Evolutionary conservation across 2,888 invertebrate species (phyloP), one percentile per base, ranked within the genome.

Genomic region (Serripes groenlandicus): DNA sequence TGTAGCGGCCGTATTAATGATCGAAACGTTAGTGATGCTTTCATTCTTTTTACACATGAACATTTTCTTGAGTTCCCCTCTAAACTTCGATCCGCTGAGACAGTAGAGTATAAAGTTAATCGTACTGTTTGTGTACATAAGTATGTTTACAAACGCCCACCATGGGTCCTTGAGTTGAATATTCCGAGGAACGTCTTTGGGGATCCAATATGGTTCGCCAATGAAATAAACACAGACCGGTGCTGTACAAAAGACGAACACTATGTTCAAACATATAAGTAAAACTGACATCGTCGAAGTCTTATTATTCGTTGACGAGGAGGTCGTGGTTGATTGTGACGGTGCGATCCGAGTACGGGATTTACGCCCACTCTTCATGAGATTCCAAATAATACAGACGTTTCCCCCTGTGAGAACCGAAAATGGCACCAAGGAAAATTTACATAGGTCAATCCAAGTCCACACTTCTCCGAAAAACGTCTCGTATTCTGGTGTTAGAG

Each of bases 381-480:
- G 78, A 60, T 85, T 87, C 23, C 83, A 68, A 9, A 90, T 84
- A 64, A 92, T 92, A 78, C 88, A 88, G 21, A 89, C 30, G 80
- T 92, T 92, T 21, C 89, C 90, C 15, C 78, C 23, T 37, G 86
- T 76, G n/a, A 92, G 82, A 54, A 92, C 64, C 15, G 85, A 32
- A 37, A 90, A 89, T 0, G 92, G 92, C 18, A 92, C 42, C 26
- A 91, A 49, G 32, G 89, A 89, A 78, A 87, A 91, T 37, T 90
- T 74, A 37, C 84, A 80, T 11, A 90, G 82, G 81, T 92, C 92
- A n/a, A 92, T 88, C 88, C 89, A 91, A 1, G 90, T 88, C 91
- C 91, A 92, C 15, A 85, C 66, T 1, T 75, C 66, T 2, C 1
- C 18, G n/a, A 75, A 69, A 71, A 90, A 91, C 0, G 70, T 9